These are phyloP conservation scores for Hemicentrotus pulcherrimus DNA, from an alignment of 35 echinoderm and acorn worm genomes.

Conservation along the genomic window DNA sequence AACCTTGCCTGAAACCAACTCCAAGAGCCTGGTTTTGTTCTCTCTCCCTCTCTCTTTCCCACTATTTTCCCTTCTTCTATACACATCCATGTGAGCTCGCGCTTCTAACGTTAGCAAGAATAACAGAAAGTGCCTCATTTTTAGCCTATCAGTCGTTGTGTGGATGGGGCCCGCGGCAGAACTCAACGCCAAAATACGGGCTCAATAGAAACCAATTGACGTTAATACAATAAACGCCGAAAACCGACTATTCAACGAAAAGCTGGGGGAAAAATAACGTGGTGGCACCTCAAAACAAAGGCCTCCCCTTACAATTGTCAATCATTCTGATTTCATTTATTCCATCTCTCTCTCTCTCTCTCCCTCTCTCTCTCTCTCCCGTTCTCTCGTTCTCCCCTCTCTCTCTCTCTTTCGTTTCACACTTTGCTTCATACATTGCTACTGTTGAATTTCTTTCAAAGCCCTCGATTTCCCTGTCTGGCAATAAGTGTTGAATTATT, in stretches of 20 bases:
- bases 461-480: background rate
- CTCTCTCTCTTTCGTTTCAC: background rate
- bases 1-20: background rate
- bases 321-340: constrained; percentile 35
- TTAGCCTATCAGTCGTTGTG: constrained; percentile 22
- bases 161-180: background rate
- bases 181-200: constrained; percentile 35
- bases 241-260: constrained; percentile 46
- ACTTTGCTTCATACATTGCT: background rate
- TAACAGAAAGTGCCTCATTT: constrained; percentile 19
- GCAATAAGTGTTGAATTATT: constrained; percentile 19
- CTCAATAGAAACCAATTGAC: constrained; percentile 57
- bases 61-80: background rate
- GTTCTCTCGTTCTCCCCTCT: background rate
- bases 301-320: constrained; percentile 53
- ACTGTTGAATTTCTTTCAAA: constrained; percentile 19
- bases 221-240: constrained; percentile 55
- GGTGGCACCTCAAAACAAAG: constrained; percentile 53
- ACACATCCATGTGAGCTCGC: background rate
- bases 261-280: constrained; percentile 50
- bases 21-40: background rate
- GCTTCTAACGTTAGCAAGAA: background rate
- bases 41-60: background rate
- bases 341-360: background rate
- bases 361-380: background rate